Evolutionary conservation across 2,888 invertebrate genomes (phyloP).

Genomic region (Drosophila limbata): DNA sequence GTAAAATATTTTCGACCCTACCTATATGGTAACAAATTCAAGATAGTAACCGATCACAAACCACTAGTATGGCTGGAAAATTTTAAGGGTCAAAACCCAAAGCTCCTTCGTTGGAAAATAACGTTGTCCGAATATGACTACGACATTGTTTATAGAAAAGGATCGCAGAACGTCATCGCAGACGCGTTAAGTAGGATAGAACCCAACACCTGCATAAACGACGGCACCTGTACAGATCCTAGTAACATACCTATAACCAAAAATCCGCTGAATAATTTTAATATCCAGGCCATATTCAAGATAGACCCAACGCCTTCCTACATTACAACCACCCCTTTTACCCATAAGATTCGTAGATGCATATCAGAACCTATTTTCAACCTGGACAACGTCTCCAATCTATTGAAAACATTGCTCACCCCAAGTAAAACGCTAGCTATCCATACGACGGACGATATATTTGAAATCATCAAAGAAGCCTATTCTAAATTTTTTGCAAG

Average conservation of each 20-base stretch:
- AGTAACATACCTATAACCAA: neutral
- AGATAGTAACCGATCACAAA: constrained; percentile 81
- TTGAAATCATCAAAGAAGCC: neutral
- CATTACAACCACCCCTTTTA: neutral
- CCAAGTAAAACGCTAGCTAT: neutral
- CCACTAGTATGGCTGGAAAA: constrained; percentile 62
- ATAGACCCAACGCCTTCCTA: neutral
- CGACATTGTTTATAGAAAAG: constrained; percentile 35
- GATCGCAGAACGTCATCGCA: constrained; percentile 29
- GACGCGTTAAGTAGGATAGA: constrained; percentile 38
- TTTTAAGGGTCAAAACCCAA: constrained; percentile 29
- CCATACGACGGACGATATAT: neutral
- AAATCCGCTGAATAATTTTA: neutral
- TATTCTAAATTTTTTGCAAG: neutral
- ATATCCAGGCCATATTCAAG: neutral
- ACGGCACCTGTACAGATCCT: neutral
- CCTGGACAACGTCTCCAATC: neutral
- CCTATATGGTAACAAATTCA: neutral
- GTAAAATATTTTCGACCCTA: too few species aligned
- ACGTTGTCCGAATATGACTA: too few species aligned
- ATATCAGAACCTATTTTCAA: neutral
- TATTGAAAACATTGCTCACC: neutral
- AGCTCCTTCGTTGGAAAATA: constrained; percentile 32
- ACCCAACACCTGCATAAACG: neutral
- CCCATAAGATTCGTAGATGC: neutral